phyloP scores from a whole-genome alignment of 2,888 invertebrate genomes.

The Ectemnius continuus region DNA sequence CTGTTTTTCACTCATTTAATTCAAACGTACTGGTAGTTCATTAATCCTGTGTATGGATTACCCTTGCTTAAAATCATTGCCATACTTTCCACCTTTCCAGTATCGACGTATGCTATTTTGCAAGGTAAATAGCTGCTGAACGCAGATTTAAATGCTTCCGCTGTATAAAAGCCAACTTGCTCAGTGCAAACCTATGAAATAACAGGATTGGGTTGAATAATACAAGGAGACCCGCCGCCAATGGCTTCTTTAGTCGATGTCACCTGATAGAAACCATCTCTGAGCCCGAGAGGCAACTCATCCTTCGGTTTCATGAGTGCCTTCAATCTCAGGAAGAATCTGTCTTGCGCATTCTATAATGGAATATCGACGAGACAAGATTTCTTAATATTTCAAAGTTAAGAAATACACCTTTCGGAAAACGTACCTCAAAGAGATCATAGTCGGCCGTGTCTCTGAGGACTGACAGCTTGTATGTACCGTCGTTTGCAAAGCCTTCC shows the following conservation, averaged over 20 bases:
- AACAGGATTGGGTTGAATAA: conserved; percentile 5
- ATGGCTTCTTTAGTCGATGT: not conserved
- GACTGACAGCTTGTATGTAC: conserved; percentile 64
- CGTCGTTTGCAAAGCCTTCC: conserved; percentile 63
- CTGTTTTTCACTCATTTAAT: not conserved
- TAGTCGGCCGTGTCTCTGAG: conserved; percentile 62
- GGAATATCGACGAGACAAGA: not conserved
- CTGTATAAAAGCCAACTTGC: conserved; percentile 63
- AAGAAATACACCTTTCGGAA: not conserved
- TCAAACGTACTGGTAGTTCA: conserved; percentile 62
- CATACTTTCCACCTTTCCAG: conserved; percentile 60
- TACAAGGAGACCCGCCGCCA: not conserved
- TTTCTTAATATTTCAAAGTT: too few species aligned
- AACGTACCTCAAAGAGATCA: conserved; percentile 59
- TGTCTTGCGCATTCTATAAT: conserved; percentile 42
- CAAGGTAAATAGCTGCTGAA: conserved; percentile 55
- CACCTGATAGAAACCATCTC: conserved; percentile 62
- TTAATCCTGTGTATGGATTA: conserved; percentile 62
- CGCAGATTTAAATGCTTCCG: conserved; percentile 52
- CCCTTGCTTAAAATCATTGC: conserved; percentile 57
- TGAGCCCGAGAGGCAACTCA: conserved; percentile 51
- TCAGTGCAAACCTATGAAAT: conserved; percentile 61
- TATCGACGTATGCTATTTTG: conserved; percentile 55
- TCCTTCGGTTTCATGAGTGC: conserved; percentile 49
- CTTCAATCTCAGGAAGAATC: conserved; percentile 46